These are phyloP conservation scores for Penaeus indicus DNA, from an alignment of 1,140 invertebrate genomes.

Conservation along the genomic window DNA sequence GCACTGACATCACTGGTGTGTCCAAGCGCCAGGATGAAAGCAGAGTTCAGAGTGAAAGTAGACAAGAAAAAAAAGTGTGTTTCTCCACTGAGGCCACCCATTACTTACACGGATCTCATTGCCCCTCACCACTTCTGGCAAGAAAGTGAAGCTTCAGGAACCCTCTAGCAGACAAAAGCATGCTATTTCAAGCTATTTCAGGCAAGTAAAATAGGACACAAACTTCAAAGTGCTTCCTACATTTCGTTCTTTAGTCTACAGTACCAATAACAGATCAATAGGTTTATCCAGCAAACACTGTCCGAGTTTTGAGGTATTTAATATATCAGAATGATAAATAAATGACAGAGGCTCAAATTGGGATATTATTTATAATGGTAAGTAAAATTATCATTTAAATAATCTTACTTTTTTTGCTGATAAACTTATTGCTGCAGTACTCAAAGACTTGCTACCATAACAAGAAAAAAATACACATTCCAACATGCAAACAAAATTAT, in stretches of 20 bases:
- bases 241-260: no score
- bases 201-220: background rate
- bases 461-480: background rate
- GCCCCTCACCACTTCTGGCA: background rate
- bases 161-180: slow-evolving; percentile 31
- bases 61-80: slow-evolving; percentile 29
- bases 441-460: no score
- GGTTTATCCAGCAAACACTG: no score
- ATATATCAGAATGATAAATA: background rate
- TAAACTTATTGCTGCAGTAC: background rate
- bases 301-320: no score
- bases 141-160: slow-evolving; percentile 10
- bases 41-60: background rate
- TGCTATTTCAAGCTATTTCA: background rate
- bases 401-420: background rate
- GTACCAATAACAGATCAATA: no score
- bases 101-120: slow-evolving; percentile 42
- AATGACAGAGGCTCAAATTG: background rate
- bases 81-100: slow-evolving; percentile 54
- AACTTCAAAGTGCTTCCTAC: no score
- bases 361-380: background rate
- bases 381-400: no score
- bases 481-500: background rate
- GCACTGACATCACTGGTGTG: slow-evolving; percentile 34
- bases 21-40: slow-evolving; percentile 51